A percentile compares a stretch with the other conserved stretches of the same genome.
These are phyloP conservation scores for Diadromus collaris DNA, from an alignment of 2,888 invertebrate species.

Conservation along the genomic window DNA sequence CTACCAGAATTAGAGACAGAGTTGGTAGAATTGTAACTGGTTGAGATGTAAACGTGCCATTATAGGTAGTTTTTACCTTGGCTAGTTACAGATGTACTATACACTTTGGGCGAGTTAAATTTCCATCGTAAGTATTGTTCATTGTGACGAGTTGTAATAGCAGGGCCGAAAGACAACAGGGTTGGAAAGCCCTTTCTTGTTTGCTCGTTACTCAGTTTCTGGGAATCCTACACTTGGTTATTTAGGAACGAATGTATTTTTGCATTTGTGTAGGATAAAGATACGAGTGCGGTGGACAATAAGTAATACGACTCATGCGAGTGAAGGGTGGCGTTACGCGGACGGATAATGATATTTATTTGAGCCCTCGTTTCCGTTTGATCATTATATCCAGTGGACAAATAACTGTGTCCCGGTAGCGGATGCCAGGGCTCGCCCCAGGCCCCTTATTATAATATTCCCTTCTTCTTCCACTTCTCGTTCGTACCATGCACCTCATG, in stretches of 20 bases:
- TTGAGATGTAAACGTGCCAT: not conserved
- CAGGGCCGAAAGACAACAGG: not conserved
- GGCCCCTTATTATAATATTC: constrained; percentile 7
- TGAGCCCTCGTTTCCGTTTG: constrained; percentile 55
- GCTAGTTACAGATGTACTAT: not conserved
- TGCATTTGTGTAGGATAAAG: not conserved
- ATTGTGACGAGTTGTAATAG: not conserved
- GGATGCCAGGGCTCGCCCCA: constrained; percentile 40
- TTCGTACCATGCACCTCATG: not conserved
- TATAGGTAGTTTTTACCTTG: not conserved
- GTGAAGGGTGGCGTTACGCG: constrained; percentile 7
- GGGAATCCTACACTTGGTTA: not conserved
- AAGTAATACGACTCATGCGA: constrained; percentile 4
- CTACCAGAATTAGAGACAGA: too few relatives aligned
- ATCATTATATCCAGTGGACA: constrained; percentile 33
- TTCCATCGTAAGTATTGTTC: not conserved
- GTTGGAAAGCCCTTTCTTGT: not conserved
- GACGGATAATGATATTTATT: constrained; percentile 51
- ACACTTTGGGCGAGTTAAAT: not conserved
- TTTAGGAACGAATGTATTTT: not conserved
- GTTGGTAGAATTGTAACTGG: not conserved
- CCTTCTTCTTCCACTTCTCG: constrained; percentile 12
- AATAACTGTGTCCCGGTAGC: constrained; percentile 37
- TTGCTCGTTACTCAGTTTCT: not conserved
- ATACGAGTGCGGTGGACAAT: not conserved